phyloP scores from a whole-genome alignment of 1,140 invertebrate species.

The Chironomus striatipennis region DNA sequence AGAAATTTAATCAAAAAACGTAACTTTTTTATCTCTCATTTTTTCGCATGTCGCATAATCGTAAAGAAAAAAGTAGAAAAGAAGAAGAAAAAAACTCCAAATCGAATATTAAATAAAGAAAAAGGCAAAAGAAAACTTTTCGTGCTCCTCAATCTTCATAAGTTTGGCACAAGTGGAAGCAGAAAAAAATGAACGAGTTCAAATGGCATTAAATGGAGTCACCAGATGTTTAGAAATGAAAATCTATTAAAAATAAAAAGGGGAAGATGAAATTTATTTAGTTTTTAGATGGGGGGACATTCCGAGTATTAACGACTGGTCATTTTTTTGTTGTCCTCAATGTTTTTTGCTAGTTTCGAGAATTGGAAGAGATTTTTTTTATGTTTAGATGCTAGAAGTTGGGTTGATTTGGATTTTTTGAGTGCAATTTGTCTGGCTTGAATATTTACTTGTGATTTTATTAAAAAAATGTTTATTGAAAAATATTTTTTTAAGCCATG shows the following conservation, averaged over 20 bases:
- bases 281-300: not conserved
- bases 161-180: not conserved
- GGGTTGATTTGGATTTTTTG: no score
- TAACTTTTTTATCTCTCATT: not conserved
- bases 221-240: conserved; percentile 8
- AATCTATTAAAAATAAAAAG: conserved; percentile 18
- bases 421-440: no score
- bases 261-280: not conserved
- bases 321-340: not conserved
- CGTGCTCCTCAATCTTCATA: not conserved
- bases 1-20: conserved; percentile 8
- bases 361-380: no score
- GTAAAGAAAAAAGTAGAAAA: not conserved
- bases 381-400: no score
- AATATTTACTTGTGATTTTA: no score
- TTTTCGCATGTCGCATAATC: conserved; percentile 3
- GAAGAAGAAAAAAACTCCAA: not conserved
- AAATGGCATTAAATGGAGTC: not conserved
- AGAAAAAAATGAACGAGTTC: not conserved
- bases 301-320: not conserved
- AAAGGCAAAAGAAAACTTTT: not conserved
- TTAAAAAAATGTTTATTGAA: no score
- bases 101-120: not conserved
- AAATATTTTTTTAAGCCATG: no score
- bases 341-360: no score